phyloP scores from a whole-genome alignment of 2,797 vertebrate genomes.

The Schizothorax lantsangensis region DNA sequence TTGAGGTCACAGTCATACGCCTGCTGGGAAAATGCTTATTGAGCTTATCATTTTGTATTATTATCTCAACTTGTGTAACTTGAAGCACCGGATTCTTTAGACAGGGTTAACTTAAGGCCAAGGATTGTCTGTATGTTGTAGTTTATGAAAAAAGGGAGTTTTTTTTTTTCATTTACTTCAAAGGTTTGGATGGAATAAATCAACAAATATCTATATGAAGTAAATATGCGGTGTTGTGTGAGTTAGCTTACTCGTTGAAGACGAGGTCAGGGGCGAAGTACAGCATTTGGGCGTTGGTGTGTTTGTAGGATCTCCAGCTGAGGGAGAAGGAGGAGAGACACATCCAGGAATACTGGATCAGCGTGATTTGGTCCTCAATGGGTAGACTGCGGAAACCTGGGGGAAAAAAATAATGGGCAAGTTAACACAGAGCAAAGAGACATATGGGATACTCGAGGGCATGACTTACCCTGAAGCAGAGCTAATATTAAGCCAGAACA shows the following conservation, averaged over 20 bases:
- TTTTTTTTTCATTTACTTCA: not conserved
- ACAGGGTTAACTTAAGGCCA: not conserved
- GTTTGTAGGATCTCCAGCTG: constrained; percentile 99
- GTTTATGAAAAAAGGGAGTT: not conserved
- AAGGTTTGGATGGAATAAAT: not conserved
- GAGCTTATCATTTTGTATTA: not conserved
- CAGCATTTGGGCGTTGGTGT: constrained; percentile 97
- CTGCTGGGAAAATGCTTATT: constrained; percentile 13
- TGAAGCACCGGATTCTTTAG: not conserved
- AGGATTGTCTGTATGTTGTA: not conserved
- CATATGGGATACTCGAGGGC: constrained; percentile 17
- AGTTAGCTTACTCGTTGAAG: constrained; percentile 94
- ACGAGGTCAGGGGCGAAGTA: constrained; percentile 98
- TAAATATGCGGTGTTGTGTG: not conserved
- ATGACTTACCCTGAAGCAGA: constrained; percentile 30
- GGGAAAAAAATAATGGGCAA: constrained; percentile 27
- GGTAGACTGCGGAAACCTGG: constrained; percentile 96
- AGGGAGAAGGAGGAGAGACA: constrained; percentile 98
- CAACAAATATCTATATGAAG: constrained; percentile 3
- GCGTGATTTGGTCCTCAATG: constrained; percentile 99
- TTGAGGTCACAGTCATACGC: not conserved
- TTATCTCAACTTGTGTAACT: not conserved
- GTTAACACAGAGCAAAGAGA: constrained; percentile 4
- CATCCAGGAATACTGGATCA: constrained; percentile 99
- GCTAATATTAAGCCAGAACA: constrained; percentile 36